Base-by-base conservation (phyloP, 2,113 vertebrate species). In the Sapajus apella region DNA sequence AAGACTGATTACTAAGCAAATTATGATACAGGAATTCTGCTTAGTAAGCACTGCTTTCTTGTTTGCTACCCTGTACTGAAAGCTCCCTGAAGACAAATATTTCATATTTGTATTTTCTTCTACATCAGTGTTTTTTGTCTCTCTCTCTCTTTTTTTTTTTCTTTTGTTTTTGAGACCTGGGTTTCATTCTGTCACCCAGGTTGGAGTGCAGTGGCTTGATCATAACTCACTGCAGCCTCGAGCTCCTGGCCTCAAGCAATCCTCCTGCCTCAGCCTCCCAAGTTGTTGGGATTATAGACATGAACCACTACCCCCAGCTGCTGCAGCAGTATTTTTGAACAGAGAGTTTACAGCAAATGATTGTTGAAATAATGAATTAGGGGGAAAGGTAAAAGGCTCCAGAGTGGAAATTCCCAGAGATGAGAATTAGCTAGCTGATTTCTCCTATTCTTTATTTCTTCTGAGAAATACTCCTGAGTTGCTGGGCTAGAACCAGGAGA, bases 401-500 rank as follows among this genome's bases (percentile, higher is more conserved):
- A 92, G 75, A 35, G 45, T 96, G 20, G 79, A 89, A 77, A 73
- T 70, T 96, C 84, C 82, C 77, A 93, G 91, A 55, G 55, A 40
- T n/a, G 23, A 30, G 45, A 70, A 7, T 43, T 58, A 27, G 35
- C 77, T 85, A 56, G 52, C 21, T 87, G 37, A 94, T 86, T 70
- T 3, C 43, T 55, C 72, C 27, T 73, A 43, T 30, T 83, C 76
- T 10, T 56, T 90, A 58, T 13, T 58, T 66, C 32, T 83, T 70
- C 55, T 85, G 73, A 94, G 50, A 86, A 94, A 64, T 16, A 76
- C 56, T 27, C 70, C 66, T 82, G 25, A 77, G 21, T 72, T 55
- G 16, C 35, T 37, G 84, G 45, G 2, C 17, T 66, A 72, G 40
- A 21, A 72, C 10, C 9, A 94, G 45, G 55, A 92, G 89, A 92